Evolutionary conservation across 53 echinoderm and acorn worm genomes (phyloP).

Genomic region (Astropecten irregularis): DNA sequence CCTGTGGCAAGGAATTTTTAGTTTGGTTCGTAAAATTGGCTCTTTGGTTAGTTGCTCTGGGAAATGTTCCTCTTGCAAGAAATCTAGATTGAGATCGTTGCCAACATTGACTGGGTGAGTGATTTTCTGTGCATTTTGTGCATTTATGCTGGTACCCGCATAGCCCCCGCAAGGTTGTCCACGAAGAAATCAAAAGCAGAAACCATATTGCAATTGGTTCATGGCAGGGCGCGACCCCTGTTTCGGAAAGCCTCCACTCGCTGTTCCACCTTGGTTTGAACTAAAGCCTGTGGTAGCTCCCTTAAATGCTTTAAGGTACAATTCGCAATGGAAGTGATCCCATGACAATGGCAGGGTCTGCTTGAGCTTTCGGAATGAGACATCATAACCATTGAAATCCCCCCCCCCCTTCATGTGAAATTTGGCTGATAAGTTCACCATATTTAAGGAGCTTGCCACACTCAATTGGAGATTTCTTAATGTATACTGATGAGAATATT

Average conservation of each 20-base stretch:
- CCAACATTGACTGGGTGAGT: too few species aligned
- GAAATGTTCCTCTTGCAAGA: background rate
- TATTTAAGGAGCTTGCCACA: constrained; percentile 1
- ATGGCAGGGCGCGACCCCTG: background rate
- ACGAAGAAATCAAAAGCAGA: background rate
- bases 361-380: background rate
- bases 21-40: background rate
- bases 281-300: background rate
- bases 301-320: background rate
- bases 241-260: background rate
- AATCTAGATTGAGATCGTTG: background rate
- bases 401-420: background rate
- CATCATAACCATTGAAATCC: background rate
- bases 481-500: background rate
- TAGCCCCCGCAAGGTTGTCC: background rate
- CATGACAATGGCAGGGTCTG: background rate
- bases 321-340: background rate
- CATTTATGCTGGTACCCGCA: background rate
- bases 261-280: background rate
- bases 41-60: background rate
- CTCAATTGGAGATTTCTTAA: background rate
- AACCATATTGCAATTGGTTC: background rate
- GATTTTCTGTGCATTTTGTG: background rate
- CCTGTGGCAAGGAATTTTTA: background rate
- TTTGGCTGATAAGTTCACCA: background rate